Base-by-base conservation (phyloP, 2,797 vertebrate species). In the Huso huso region DNA sequence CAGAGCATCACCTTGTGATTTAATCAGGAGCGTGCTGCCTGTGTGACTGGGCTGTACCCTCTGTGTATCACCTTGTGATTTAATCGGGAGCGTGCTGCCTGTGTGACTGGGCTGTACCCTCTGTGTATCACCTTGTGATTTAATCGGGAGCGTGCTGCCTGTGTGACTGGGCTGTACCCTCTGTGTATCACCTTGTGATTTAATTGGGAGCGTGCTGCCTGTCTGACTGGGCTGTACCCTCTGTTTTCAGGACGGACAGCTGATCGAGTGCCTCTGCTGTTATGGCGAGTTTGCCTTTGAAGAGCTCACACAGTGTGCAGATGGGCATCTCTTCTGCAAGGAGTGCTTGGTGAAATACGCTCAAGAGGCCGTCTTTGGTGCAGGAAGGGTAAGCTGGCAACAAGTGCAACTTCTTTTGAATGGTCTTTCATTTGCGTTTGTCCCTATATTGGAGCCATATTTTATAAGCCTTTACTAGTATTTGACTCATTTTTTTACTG, bases 241-340 rank as follows among this genome's bases (percentile, higher is more conserved):
- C 10, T 70, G 59, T 64, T 73, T 74, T 6, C 79, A 99, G 96
- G 94, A 97, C 0, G 95, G 96, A 18, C 96, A 98, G 87, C 88
- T 98, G 87, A 99, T 99, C 0, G 95, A 98, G 79, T 99, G 96
- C 8, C 92, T 95, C 74, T 99, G 96, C 71, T 99, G 96, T 82
- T 99, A 89, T 0, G 96, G 95, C 49, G 94, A 97, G 70, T 97
- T 98, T 73, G 95, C 96, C 0, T 99, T 99, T 3, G 96, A 99
- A 79, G 93, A 97, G 77, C 89, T 99, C 83, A 99, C 96, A 0
- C 96, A 99, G 77, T 99, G 96, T 65, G 91, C 92, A 0, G 96
- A 99, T 23, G 96, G 96, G 65, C 96, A 99, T 81, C 88, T 99
- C 66, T 98, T 99, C 87, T 99, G 96, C 82, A 94, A 99, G 84